Conservation (phyloP, 2,113 vertebrate genomes). For the Burhinus oedicnemus region DNA sequence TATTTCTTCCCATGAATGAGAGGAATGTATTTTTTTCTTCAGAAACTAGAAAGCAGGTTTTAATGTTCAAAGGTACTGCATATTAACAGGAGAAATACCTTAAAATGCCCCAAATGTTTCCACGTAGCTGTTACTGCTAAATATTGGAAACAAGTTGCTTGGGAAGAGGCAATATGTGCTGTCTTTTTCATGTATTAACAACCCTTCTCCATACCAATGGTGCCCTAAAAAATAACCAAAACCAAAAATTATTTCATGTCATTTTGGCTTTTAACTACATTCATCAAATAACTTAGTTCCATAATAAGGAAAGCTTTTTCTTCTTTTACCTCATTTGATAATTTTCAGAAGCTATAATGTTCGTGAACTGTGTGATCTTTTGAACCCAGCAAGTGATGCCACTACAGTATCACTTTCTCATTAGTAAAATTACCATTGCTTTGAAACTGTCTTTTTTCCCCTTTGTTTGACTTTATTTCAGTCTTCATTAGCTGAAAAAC, state of each 20-base stretch:
- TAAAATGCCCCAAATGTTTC: neutral
- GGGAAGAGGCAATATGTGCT: neutral
- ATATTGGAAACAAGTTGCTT: neutral
- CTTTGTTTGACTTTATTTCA: neutral
- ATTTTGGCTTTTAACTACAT: neutral
- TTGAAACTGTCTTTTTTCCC: fast-evolving
- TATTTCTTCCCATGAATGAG: neutral
- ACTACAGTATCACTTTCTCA: neutral
- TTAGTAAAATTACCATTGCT: neutral
- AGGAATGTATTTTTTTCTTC: neutral
- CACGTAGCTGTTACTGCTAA: neutral
- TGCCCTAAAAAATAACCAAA: neutral
- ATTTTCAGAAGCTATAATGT: neutral
- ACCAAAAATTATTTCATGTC: fast-evolving
- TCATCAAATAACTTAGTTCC: neutral
- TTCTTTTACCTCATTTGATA: neutral
- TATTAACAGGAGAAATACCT: neutral
- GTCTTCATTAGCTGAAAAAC: neutral
- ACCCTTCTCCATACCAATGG: neutral
- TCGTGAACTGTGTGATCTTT: neutral
- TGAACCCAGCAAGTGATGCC: neutral
- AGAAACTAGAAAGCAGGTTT: neutral
- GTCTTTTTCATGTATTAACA: neutral
- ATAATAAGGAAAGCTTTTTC: neutral
- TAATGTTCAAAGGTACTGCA: neutral